Evolutionary conservation across 2,113 vertebrate species (phyloP).

Genomic region (Falcunculus frontatus): DNA sequence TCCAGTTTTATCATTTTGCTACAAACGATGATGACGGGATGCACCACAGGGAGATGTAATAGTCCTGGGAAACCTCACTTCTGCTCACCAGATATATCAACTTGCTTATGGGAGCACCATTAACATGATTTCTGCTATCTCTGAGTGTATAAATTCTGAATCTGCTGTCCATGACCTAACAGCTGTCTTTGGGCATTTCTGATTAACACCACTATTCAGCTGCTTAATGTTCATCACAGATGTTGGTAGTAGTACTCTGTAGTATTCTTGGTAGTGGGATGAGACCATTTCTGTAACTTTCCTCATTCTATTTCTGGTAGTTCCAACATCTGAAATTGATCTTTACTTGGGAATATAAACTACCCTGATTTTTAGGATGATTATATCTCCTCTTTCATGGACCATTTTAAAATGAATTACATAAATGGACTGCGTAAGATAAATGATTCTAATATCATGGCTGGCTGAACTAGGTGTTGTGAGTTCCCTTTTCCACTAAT

Average conservation of each 20-base stretch:
- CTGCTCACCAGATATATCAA: background rate
- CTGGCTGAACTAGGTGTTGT: constrained; percentile 23
- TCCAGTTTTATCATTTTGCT: background rate
- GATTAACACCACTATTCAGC: background rate
- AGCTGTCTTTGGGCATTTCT: background rate
- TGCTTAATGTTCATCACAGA: background rate
- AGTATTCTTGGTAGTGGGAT: background rate
- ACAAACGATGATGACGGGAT: background rate
- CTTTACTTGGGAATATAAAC: background rate
- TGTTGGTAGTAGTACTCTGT: background rate
- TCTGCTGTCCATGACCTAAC: background rate
- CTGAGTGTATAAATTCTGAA: constrained; percentile 1
- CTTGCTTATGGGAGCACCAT: background rate
- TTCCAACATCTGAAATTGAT: background rate
- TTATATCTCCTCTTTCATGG: background rate
- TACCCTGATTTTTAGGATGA: background rate
- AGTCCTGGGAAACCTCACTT: constrained; percentile 3
- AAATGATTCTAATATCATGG: constrained; percentile 54
- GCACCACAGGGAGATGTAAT: background rate
- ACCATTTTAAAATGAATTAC: constrained; percentile 34
- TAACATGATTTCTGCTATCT: constrained; percentile 5
- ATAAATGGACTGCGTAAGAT: constrained; percentile 29
- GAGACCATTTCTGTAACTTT: background rate
- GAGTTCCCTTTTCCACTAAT: constrained; percentile 21
- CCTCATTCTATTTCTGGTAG: background rate